These are phyloP conservation scores for Portunus trituberculatus DNA, from an alignment of 1,140 invertebrate genomes.

Conservation along the genomic window DNA sequence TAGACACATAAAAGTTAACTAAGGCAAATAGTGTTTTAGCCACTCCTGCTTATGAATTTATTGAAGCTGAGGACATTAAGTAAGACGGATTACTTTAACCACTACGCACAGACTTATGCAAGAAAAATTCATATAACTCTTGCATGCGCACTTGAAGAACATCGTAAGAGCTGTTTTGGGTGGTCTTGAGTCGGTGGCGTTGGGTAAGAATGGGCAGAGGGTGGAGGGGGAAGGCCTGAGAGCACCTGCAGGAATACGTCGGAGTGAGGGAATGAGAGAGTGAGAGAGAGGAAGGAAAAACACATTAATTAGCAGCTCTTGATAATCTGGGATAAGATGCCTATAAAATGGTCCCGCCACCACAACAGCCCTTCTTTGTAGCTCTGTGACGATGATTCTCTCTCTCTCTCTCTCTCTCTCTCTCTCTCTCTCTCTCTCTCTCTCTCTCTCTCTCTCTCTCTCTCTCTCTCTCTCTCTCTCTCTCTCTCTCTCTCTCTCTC, in stretches of 20 bases:
- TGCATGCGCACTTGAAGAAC: too few relatives aligned
- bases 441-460: slow-evolving; percentile 54
- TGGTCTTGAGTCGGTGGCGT: too few relatives aligned
- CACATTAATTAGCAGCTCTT: slow-evolving; percentile 27
- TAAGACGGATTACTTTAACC: too few relatives aligned
- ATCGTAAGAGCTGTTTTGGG: too few relatives aligned
- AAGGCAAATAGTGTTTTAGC: too few relatives aligned
- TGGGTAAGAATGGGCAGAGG: too few relatives aligned
- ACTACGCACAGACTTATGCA: too few relatives aligned
- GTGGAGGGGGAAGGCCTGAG: not conserved
- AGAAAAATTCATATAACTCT: too few relatives aligned
- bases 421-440: slow-evolving; percentile 48
- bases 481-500: not conserved
- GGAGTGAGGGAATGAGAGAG: slow-evolving; percentile 24
- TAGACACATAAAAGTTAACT: too few relatives aligned
- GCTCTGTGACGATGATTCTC: not conserved
- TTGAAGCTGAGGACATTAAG: too few relatives aligned
- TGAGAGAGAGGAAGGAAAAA: slow-evolving; percentile 26
- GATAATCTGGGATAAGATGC: slow-evolving; percentile 29
- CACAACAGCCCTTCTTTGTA: not conserved
- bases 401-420: not conserved
- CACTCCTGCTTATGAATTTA: too few relatives aligned
- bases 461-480: not conserved
- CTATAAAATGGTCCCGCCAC: slow-evolving; percentile 27
- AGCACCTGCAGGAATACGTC: not conserved